Base-by-base conservation (phyloP, 2,113 vertebrate genomes). In the Panthera tigris region DNA sequence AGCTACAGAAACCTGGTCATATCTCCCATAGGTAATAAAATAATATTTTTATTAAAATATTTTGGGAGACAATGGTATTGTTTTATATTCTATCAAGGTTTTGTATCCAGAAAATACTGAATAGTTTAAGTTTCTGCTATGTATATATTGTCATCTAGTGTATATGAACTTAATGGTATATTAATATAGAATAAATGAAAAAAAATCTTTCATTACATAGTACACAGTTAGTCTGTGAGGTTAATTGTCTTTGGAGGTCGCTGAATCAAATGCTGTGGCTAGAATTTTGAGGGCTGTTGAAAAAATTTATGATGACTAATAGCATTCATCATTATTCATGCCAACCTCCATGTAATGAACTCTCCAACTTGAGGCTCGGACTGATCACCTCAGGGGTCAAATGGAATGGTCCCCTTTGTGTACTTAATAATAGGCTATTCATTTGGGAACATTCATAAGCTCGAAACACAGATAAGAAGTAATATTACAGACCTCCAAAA, bases 221-320 rank as follows among this genome's bases (percentile, higher is more conserved):
- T 91, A 48, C 74, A 65, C 15, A 57, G 27, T 90, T 88, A 78
- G 82, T 66, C 93, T 95, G 61, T 88, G 66, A 86, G 41, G 31
- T 31, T 90, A 52, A 8, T 69, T 96, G 69, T 92, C 90, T 94
- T 41, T 73, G 3, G 83, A 95, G 83, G 86, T 97, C 90, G 95
- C 19, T 88, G 76, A 84, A 91, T 85, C 80, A 90, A 95, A 93
- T 74, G 87, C 52, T 88, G 90, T 95, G 57, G 71, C 78, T 85
- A 96, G 79, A 84, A 84, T 94, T 96, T 97, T 95, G 84, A 97
- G 97, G 57, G 89, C 86, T 80, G n/a, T 89, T 96, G 78, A 79
- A 89, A 95, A 91, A 73, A 74, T 91, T 96, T 92, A 81, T 88
- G 69, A 97, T 96, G 93, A 96, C 71, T 95, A 97, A 96, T 96